Evolutionary conservation across 2,797 vertebrate genomes (phyloP).

Genomic region (Scolopax rusticola): DNA sequence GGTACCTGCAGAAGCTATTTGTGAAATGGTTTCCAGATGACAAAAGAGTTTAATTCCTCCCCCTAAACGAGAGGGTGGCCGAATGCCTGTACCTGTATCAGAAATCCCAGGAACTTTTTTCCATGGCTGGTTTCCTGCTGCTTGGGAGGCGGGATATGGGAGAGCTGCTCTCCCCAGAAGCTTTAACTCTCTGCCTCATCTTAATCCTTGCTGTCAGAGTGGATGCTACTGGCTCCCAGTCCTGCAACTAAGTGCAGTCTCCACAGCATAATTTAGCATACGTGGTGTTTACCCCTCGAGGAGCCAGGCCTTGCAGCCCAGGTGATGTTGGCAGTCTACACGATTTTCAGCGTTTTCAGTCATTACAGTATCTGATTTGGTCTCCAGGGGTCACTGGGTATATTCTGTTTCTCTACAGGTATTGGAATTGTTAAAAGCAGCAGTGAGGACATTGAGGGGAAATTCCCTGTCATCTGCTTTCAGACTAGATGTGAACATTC

Average conservation of each 20-base stretch:
- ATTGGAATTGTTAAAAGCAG: not conserved
- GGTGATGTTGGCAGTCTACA: rapidly evolving
- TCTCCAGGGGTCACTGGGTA: not conserved
- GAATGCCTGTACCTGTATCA: not conserved
- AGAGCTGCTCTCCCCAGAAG: not conserved
- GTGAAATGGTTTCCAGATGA: slow-evolving; percentile 54
- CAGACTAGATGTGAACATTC: not conserved
- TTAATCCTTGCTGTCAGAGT: not conserved
- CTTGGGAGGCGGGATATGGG: not conserved
- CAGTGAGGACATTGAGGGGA: not conserved
- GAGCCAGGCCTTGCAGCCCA: not conserved
- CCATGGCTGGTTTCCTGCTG: not conserved
- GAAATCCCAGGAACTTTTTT: slow-evolving; percentile 1
- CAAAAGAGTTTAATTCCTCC: not conserved
- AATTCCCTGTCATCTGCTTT: not conserved
- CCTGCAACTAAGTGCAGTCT: not conserved
- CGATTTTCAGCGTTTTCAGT: not conserved
- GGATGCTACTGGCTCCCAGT: not conserved
- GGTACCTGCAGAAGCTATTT: slow-evolving; percentile 51
- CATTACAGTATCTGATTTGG: not conserved
- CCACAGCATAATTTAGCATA: rapidly evolving
- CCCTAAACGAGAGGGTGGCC: not conserved
- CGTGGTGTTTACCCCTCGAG: rapidly evolving
- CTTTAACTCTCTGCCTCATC: not conserved
- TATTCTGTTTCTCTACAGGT: not conserved